Evolutionary conservation across 2,113 vertebrate species (phyloP), one percentile per base, ranked within the genome.

Genomic region (Panurus biarmicus): DNA sequence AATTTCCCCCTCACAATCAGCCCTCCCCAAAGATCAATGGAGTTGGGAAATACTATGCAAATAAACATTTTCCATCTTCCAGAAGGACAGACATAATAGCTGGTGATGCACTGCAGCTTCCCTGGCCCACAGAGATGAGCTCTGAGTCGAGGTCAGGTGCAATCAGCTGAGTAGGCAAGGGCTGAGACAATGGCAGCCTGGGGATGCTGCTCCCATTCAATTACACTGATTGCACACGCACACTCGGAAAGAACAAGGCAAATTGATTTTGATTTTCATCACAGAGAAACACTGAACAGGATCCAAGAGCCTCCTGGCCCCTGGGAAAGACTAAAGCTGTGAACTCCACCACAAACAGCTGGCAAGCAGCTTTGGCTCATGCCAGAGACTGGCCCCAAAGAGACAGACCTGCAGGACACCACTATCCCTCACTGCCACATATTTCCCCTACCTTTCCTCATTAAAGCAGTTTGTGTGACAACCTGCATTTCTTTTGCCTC

Each of bases 231-330:
- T 90, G 91, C 74, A 47, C 22, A 4, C 0, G 3, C 62, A 61
- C 40, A 5, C 74, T 69, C 31, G 5, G 18, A 26, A 14, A 48
- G 61, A 76, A 57, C 61, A 42, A 47, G 56, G 64, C 0, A 8
- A 73, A 84, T 62, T 86, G 80, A 90, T 90, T 71, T 54, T 44
- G 85, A 72, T 85, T 96, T 94, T 47, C 54, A 40, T 75, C 92
- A 85, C 19, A 11, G n/a, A 80, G 57, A 85, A 90, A 77, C 20
- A 33, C 24, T 57, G 85, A 93, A 44, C 48, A 48, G 51, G 24
- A 83, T 73, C 85, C 72, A 73, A 83, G 64, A 60, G 28, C 40
- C 74, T 74, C 51, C 19, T 18, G n/a, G 61, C 44, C 48, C 35
- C 80, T 51, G 36, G 56, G 66, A 64, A 81, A 71, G 26, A 10